These are phyloP conservation scores for Cotesia chilonis DNA, from an alignment of 1,140 invertebrate genomes.

Conservation along the genomic window DNA sequence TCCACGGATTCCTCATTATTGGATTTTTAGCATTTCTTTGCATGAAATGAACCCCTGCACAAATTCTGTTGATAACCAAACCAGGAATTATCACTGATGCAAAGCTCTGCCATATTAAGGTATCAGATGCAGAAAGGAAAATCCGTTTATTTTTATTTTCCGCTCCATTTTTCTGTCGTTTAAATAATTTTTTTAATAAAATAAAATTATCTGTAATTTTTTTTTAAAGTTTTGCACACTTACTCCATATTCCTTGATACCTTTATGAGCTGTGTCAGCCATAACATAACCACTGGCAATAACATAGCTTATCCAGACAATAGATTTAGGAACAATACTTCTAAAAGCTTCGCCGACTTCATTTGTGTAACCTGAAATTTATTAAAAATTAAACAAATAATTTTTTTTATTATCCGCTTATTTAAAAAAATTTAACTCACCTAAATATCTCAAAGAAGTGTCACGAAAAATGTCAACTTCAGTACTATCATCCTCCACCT, in stretches of 20 bases:
- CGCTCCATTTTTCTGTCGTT: constrained; percentile 33
- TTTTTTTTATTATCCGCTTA: neutral
- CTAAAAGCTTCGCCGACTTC: constrained; percentile 95
- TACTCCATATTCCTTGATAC: constrained; percentile 74
- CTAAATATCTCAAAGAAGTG: neutral
- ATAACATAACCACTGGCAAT: constrained; percentile 86
- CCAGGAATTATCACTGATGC: constrained; percentile 93
- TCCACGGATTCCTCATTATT: constrained; percentile 69
- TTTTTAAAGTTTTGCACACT: constrained; percentile 29
- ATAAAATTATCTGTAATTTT: constrained; percentile 12
- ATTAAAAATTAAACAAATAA: neutral
- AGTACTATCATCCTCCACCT: neutral
- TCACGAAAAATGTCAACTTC: constrained; percentile 11
- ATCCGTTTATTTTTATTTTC: constrained; percentile 62
- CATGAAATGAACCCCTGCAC: constrained; percentile 69
- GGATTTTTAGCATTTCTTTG: constrained; percentile 64
- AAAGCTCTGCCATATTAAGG: constrained; percentile 90
- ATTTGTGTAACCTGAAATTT: constrained; percentile 86
- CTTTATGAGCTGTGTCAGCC: constrained; percentile 87
- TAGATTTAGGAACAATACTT: constrained; percentile 75
- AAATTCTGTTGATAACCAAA: constrained; percentile 90
- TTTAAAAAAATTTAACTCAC: neutral
- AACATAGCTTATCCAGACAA: constrained; percentile 82
- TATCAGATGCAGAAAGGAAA: constrained; percentile 78
- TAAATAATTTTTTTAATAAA: too few species aligned